A percentile compares a stretch with the other conserved stretches of the same genome.
These are phyloP conservation scores for Clarias platycephalus DNA, from an alignment of 2,797 vertebrate species.

Conservation along the genomic window DNA sequence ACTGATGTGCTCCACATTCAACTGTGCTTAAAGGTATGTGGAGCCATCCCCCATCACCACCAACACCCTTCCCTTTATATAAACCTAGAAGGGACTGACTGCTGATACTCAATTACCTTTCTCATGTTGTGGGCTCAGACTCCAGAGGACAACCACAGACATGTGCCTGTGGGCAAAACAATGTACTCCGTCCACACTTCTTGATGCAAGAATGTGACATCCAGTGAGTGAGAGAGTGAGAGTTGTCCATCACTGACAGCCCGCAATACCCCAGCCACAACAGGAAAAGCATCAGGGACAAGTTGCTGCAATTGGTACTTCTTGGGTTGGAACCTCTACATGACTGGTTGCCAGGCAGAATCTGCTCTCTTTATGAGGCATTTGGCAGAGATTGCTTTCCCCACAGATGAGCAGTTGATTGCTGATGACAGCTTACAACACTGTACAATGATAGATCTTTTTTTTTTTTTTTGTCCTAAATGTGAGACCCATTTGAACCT, in stretches of 20 bases:
- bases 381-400: slow-evolving; percentile 33
- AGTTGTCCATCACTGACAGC: slow-evolving; percentile 59
- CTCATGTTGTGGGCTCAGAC: slow-evolving; percentile 45
- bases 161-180: slow-evolving; percentile 53
- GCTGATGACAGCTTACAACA: slow-evolving; percentile 42
- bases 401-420: slow-evolving; percentile 50
- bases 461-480: slow-evolving; percentile 40
- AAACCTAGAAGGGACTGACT: slow-evolving; percentile 50
- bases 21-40: slow-evolving; percentile 49
- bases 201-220: slow-evolving; percentile 70
- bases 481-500: slow-evolving; percentile 38
- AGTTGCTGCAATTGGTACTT: slow-evolving; percentile 64
- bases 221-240: slow-evolving; percentile 37
- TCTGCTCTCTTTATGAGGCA: slow-evolving; percentile 36
- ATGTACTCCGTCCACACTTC: slow-evolving; percentile 49
- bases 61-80: slow-evolving; percentile 12
- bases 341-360: slow-evolving; percentile 66
- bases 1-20: slow-evolving; percentile 51
- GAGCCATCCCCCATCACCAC: slow-evolving; percentile 28
- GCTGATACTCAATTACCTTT: slow-evolving; percentile 55
- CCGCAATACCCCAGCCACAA: slow-evolving; percentile 57
- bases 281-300: slow-evolving; percentile 55
- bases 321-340: slow-evolving; percentile 60
- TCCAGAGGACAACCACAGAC: slow-evolving; percentile 52
- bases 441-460: slow-evolving; percentile 31